A percentile compares a stretch with the other conserved stretches of the same genome.
Conservation (phyloP, 2,888 invertebrate species). For the Nezara viridula region DNA sequence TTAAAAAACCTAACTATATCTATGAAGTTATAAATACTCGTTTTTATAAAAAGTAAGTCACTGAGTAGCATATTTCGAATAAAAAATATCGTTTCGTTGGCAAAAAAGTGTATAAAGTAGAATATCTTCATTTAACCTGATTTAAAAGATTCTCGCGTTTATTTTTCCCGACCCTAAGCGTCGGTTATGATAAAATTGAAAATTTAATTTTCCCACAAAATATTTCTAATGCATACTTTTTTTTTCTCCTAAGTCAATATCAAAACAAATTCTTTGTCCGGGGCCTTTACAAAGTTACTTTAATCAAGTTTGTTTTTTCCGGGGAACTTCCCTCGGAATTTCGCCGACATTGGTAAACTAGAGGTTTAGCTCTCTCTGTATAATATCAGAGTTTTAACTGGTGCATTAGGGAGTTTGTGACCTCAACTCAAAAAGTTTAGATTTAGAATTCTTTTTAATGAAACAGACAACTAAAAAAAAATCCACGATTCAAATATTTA, state of each 20-base stretch:
- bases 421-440: background rate
- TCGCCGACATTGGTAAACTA: slow-evolving; percentile 3
- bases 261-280: slow-evolving; percentile 28
- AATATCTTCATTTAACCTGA: too few species aligned
- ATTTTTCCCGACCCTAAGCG: background rate
- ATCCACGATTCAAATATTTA: background rate
- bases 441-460: background rate
- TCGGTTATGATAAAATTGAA: background rate
- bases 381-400: slow-evolving; percentile 34
- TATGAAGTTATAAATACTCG: too few species aligned
- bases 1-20: too few species aligned
- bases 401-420: background rate
- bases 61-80: too few species aligned
- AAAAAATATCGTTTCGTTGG: too few species aligned
- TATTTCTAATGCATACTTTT: slow-evolving; percentile 35
- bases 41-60: too few species aligned
- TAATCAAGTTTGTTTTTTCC: slow-evolving; percentile 34
- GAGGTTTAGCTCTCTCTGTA: slow-evolving; percentile 1
- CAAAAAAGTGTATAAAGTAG: too few species aligned
- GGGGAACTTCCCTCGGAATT: slow-evolving; percentile 2
- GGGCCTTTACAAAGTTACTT: slow-evolving; percentile 7
- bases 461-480: background rate
- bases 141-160: too few species aligned
- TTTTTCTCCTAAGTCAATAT: slow-evolving; percentile 24
- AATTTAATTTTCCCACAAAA: background rate